Conservation (phyloP, 2,113 vertebrate species). For the Nansenia antarctica region DNA sequence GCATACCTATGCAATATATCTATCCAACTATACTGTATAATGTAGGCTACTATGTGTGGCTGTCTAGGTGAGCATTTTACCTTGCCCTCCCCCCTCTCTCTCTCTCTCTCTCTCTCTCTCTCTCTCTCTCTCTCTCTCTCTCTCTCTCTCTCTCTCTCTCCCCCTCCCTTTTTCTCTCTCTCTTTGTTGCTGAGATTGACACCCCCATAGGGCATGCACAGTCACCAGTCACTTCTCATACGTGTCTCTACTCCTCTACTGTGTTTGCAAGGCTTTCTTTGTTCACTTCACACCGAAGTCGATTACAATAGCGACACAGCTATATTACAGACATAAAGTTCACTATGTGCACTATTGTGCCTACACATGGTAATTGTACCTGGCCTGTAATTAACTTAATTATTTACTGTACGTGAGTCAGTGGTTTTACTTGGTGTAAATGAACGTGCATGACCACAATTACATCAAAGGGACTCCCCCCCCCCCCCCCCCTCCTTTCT, state of each 20-base stretch:
- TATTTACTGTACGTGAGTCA: neutral
- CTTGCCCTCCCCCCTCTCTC: neutral
- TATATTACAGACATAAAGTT: neutral
- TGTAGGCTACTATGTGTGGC: neutral
- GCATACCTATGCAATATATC: neutral
- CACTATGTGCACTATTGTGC: neutral
- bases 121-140: too few species aligned
- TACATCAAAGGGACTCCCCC: neutral
- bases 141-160: slow-evolving; percentile 17
- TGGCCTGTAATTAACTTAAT: neutral
- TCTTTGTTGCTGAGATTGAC: slow-evolving; percentile 40
- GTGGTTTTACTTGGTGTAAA: neutral
- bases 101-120: neutral
- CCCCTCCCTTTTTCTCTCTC: neutral
- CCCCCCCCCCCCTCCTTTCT: neutral
- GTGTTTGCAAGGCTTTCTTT: neutral
- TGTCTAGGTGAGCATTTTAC: neutral
- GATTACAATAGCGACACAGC: neutral
- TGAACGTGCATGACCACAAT: neutral
- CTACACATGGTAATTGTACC: neutral
- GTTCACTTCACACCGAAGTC: neutral
- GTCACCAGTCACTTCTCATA: slow-evolving; percentile 14
- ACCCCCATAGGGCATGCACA: slow-evolving; percentile 37
- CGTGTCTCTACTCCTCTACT: slow-evolving; percentile 1
- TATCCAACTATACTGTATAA: neutral